A percentile compares a stretch with the other conserved stretches of the same genome.
These are phyloP conservation scores for Leguminivora glycinivorella DNA, from an alignment of 1,140 invertebrate genomes.

Conservation along the genomic window DNA sequence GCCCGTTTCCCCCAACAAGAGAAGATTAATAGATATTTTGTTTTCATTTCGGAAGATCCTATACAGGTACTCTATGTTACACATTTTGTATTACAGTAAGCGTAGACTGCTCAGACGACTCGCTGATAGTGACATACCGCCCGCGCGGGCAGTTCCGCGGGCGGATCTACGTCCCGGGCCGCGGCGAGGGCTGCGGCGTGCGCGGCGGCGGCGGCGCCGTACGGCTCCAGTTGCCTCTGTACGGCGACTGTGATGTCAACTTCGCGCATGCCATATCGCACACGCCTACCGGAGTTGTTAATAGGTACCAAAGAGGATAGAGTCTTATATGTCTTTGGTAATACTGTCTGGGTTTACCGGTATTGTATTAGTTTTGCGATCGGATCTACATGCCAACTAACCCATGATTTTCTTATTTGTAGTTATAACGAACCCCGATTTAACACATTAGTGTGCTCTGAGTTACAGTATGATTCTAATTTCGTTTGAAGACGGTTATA, in stretches of 20 bases:
- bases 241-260: slow-evolving; percentile 70
- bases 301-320: too few relatives aligned
- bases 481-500: too few relatives aligned
- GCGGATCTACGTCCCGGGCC: slow-evolving; percentile 81
- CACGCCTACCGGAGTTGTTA: slow-evolving; percentile 56
- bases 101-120: slow-evolving; percentile 78
- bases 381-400: too few relatives aligned
- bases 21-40: too few relatives aligned
- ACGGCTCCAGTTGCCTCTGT: slow-evolving; percentile 58
- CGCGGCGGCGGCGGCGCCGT: slow-evolving; percentile 53
- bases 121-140: slow-evolving; percentile 79
- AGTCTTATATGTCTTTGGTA: too few relatives aligned
- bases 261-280: slow-evolving; percentile 69
- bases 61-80: not conserved
- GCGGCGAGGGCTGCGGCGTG: slow-evolving; percentile 80
- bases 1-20: too few relatives aligned
- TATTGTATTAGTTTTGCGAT: too few relatives aligned
- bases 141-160: slow-evolving; percentile 80
- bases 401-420: too few relatives aligned
- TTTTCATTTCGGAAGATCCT: not conserved
- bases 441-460: too few relatives aligned
- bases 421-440: too few relatives aligned
- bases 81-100: slow-evolving; percentile 68
- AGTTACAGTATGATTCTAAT: too few relatives aligned
- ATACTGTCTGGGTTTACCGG: too few relatives aligned